Evolutionary conservation across 1,140 invertebrate species (phyloP), one percentile per base, ranked within the genome.

Genomic region (Oscheius sp.): DNA sequence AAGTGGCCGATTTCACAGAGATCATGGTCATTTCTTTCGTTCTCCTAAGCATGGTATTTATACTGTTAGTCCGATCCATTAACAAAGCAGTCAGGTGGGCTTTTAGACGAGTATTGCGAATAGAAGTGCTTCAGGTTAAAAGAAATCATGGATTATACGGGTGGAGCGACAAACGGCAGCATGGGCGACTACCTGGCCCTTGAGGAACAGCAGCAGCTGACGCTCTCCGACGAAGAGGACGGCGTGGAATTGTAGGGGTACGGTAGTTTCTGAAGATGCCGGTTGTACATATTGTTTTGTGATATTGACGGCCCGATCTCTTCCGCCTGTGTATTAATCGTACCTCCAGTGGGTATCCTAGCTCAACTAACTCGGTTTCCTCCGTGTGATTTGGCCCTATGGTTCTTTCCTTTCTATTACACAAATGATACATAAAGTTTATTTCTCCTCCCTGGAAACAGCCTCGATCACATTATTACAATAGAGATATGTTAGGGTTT

Each of bases 141-240:
- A 55, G 49, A 55, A 13, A 55, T 55, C 15, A 55, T 55, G 49
- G 49, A 55, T 20, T 55, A 55, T 55, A 55, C 49, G 23, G n/a
- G 38, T n/a, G 7, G 7, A n/a, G 28, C 49, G 23, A 15, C 7
- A 7, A 15, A 55, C 4, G 49, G 49, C 7, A 55, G 15, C 7
- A 15, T 55, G 15, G 49, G 23, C 7, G 49, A 55, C 15, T 55
- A 55, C 23, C 23, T 55, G 4, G 7, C 49, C 7, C 49, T 55
- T 23, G 49, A 20, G 7, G 49, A 55, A 7, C 49, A 26, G 4
- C 15, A 55, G 7, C 7, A 55, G 7, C 23, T 55, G 7, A 13
- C 7, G 7, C 4, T 7, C 4, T 55, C 49, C 49, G 49, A 55
- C 7, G 23, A 20, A 20, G 49, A 55, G 15, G 7, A 23, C n/a